Conservation (phyloP, 2,888 invertebrate genomes). For the Podotricha telesiphe region DNA sequence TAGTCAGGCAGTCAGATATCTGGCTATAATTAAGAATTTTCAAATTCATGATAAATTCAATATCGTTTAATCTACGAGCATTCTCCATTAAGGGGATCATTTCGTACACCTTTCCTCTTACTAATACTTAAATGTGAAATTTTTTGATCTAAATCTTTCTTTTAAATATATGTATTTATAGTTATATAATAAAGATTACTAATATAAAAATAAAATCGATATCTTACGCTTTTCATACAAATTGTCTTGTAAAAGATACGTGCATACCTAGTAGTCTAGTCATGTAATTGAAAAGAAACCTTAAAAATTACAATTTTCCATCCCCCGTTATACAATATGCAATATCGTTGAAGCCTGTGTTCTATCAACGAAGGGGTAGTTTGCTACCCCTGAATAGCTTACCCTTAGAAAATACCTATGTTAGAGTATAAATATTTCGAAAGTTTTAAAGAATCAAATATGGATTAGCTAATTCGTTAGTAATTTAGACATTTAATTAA, state of each 20-base stretch:
- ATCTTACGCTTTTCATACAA: not conserved
- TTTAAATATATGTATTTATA: too few species aligned
- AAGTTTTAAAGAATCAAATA: not conserved
- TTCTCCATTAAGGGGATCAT: too few species aligned
- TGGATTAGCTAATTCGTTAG: too few species aligned
- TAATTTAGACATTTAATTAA: too few species aligned
- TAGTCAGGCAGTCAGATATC: too few species aligned
- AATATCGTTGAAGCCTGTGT: constrained; percentile 13
- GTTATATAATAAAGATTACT: too few species aligned
- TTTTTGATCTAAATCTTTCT: too few species aligned
- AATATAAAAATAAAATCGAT: not conserved
- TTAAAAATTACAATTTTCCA: not conserved
- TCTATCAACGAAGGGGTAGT: not conserved
- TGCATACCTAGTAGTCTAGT: not conserved
- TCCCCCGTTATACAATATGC: not conserved
- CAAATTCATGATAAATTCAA: too few species aligned
- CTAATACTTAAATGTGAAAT: too few species aligned
- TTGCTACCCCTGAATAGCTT: not conserved
- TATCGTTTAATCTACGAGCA: too few species aligned
- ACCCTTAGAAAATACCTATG: constrained; percentile 1
- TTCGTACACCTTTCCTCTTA: too few species aligned
- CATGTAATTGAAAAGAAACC: constrained; percentile 8
- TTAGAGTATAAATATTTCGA: not conserved
- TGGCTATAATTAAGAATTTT: too few species aligned
- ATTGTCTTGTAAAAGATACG: constrained; percentile 1